A percentile compares a stretch with the other conserved stretches of the same genome.
Conservation (phyloP, 2,113 vertebrate species). For the Hypanus sabinus region DNA sequence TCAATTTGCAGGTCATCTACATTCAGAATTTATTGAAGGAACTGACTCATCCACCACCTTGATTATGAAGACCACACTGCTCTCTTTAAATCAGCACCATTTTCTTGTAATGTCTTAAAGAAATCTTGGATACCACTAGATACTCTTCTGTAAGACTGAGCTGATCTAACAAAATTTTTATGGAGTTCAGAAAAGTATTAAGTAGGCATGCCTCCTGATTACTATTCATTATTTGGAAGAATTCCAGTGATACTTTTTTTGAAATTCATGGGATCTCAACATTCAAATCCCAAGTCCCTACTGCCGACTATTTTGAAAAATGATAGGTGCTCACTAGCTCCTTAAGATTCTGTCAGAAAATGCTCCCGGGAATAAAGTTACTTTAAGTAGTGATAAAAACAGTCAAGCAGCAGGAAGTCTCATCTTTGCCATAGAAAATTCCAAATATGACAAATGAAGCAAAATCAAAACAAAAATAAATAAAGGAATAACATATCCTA, state of each 20-base stretch:
- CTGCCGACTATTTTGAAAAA: neutral
- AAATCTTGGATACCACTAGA: neutral
- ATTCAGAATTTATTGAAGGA: neutral
- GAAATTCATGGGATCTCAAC: slow-evolving; percentile 33
- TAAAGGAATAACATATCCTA: neutral
- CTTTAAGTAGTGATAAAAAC: neutral
- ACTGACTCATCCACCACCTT: neutral
- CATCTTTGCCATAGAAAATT: neutral
- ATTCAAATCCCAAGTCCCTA: slow-evolving; percentile 5
- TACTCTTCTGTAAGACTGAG: neutral
- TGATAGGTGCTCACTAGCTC: slow-evolving; percentile 14
- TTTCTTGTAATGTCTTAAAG: neutral
- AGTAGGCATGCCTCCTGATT: neutral
- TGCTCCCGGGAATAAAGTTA: neutral
- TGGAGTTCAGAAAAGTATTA: slow-evolving; percentile 8
- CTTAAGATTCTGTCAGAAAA: neutral
- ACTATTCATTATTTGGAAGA: slow-evolving; percentile 29
- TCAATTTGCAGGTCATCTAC: neutral
- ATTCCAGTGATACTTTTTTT: slow-evolving; percentile 22
- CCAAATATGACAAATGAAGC: neutral
- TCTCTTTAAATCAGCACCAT: neutral
- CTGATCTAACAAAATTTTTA: neutral
- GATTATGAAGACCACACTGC: neutral
- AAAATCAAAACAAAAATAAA: neutral
- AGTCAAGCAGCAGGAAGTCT: neutral